Evolutionary conservation across 1,140 invertebrate genomes (phyloP), one percentile per base, ranked within the genome.

Genomic region (Charaxes varanes): DNA sequence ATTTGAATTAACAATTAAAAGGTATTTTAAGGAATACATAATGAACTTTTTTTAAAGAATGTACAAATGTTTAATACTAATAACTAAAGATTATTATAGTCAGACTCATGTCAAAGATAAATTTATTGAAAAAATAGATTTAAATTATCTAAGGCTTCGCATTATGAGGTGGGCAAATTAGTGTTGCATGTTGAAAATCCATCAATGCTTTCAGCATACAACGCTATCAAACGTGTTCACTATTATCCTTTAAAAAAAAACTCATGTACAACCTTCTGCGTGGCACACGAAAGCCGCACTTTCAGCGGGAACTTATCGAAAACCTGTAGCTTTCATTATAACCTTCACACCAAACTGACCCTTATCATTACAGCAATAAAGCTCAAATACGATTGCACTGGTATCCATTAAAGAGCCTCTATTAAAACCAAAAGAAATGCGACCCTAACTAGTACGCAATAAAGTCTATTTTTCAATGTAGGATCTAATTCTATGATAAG

Each of bases 261-360:
- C 2, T 45, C 42, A 45, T 8, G 3, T 24, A 13, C 42, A 14
- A 6, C 26, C 2, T 49, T 63, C 14, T 51, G 7, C 34, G 6
- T 18, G 4, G 11, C 11, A 16, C 10, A n/a, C 16, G 34, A 17
- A 36, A 24, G 51, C 24, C 51, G 64, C 64, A 65, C 63, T 77
- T 73, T 67, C 70, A 71, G 65, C 64, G 62, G 48, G 52, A 69
- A 71, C 53, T 67, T 71, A 77, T 71, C 61, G 67, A 67, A 62
- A 62, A 77, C 73, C 70, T 78, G 73, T 78, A 65, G 73, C 68
- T 72, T 66, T 78, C 40, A 60, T 34, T 37, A 14, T 36, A 17
- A 8, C 7, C 0, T 7, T 0, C 45, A 57, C 10, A n/a, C 21
- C 0, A 63, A 42, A 37, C 11, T 43, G n/a, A 14, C 49, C 52